Conservation (phyloP, 2,888 invertebrate species). For the Congeria kusceri region DNA sequence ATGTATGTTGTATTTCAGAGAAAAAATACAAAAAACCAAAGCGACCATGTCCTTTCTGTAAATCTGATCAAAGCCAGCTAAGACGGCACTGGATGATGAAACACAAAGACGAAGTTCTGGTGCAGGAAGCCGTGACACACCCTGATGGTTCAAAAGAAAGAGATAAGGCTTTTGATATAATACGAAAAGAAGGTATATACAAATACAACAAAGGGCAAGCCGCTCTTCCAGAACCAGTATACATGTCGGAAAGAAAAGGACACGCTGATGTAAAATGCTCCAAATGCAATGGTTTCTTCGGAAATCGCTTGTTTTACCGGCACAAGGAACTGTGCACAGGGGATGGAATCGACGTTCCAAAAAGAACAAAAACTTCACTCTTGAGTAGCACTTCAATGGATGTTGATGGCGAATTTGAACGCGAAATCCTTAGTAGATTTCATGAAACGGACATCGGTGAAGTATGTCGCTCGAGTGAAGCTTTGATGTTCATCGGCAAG, state of each 20-base stretch:
- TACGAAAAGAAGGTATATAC: constrained; percentile 16
- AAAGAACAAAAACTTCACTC: background rate
- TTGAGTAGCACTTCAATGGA: background rate
- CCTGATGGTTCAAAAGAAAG: constrained; percentile 14
- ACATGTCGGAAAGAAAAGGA: constrained; percentile 7
- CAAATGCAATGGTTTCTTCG: constrained; percentile 28
- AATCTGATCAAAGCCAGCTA: background rate
- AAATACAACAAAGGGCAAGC: constrained; percentile 11
- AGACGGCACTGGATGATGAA: background rate
- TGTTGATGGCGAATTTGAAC: constrained; percentile 7
- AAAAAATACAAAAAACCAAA: constrained; percentile 12
- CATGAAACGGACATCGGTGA: constrained; percentile 9
- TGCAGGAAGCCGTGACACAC: constrained; percentile 3
- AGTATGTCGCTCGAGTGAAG: constrained; percentile 5
- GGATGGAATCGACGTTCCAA: background rate
- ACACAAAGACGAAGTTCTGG: constrained; percentile 2
- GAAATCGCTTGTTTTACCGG: constrained; percentile 13
- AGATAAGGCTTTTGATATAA: background rate
- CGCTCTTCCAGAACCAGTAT: background rate
- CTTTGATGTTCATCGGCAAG: constrained; percentile 2
- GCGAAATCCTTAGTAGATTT: constrained; percentile 7
- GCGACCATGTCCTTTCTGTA: constrained; percentile 19
- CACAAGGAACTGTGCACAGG: constrained; percentile 23
- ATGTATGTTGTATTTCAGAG: background rate
- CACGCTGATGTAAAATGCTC: constrained; percentile 15